These are phyloP conservation scores for Pedionomus torquatus DNA, from an alignment of 2,113 vertebrate species.

Conservation along the genomic window DNA sequence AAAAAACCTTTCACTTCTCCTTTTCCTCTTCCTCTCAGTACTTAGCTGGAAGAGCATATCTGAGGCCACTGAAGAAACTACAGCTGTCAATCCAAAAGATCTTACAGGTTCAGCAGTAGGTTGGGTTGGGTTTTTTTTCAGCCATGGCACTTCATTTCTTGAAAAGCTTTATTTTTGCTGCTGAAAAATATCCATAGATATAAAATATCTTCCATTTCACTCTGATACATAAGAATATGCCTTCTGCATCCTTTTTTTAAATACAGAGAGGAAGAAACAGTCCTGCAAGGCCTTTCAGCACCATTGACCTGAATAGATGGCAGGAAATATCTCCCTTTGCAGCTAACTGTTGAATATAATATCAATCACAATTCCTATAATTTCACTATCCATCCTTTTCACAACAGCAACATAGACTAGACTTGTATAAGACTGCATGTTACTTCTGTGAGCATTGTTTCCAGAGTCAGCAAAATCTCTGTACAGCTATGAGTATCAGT, in stretches of 20 bases:
- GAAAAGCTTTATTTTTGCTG: background rate
- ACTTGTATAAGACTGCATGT: background rate
- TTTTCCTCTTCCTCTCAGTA: background rate
- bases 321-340: background rate
- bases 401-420: background rate
- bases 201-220: background rate
- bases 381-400: background rate
- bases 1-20: background rate
- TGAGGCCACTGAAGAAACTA: background rate
- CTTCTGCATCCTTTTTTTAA: background rate
- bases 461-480: background rate
- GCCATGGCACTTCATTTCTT: background rate
- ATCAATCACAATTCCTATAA: background rate
- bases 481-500: accelerated
- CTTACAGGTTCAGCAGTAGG: background rate
- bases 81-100: background rate
- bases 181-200: background rate
- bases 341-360: background rate
- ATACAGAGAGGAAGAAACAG: background rate
- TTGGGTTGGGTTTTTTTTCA: background rate
- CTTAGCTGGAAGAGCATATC: background rate
- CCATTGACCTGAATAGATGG: background rate
- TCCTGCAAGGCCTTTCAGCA: background rate
- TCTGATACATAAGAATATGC: background rate
- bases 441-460: background rate